Evolutionary conservation across 2,797 vertebrate genomes (phyloP), one percentile per base, ranked within the genome.

Genomic region (Arnoldichthys spilopterus): DNA sequence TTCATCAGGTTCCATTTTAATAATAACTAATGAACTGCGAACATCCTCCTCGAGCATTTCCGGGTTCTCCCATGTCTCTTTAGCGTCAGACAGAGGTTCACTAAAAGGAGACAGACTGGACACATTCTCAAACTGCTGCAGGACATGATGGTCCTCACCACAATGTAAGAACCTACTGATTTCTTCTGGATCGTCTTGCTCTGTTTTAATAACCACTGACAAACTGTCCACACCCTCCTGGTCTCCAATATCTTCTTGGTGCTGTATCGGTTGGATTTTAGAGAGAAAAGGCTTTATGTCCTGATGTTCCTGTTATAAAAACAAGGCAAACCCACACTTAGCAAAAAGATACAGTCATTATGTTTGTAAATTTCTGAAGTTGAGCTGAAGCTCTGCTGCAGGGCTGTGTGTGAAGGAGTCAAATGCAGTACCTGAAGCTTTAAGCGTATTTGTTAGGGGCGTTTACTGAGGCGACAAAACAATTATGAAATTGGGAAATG

Each of bases 1-100:
- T 13, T 54, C 68, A 54, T 71, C 68, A 15, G 68, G 68, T 22
- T 71, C 68, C 49, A 71, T 26, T 53, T 71, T 71, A 71, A 71
- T 54, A 34, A 54, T 9, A 13, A 71, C 49, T 4, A 71, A 9
- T 22, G 47, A 71, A n/a, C 45, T 71, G 45, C 28, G 20, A 6
- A 51, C 11, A 20, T 71, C 66, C 37, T 67, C 51, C 37, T 53
- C 24, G 1, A 69, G 8, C 15, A 26, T 24, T 26, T 43, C 51
- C 24, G 56, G 34, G 53, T 37, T 6, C 49, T 47, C 61, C 59
- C 16, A 7, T n/a, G 6, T 59, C 56, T 28, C 26, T 24, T 26
- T 13, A 16, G 26, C 6, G 3, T 28, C 0, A 5, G 56, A 59
- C 3, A 15, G 56, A 15, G 26, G 12, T 59, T 59, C 56, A 30